Evolutionary conservation across 2,888 invertebrate species (phyloP), one percentile per base, ranked within the genome.

Genomic region (Eilema depressum): DNA sequence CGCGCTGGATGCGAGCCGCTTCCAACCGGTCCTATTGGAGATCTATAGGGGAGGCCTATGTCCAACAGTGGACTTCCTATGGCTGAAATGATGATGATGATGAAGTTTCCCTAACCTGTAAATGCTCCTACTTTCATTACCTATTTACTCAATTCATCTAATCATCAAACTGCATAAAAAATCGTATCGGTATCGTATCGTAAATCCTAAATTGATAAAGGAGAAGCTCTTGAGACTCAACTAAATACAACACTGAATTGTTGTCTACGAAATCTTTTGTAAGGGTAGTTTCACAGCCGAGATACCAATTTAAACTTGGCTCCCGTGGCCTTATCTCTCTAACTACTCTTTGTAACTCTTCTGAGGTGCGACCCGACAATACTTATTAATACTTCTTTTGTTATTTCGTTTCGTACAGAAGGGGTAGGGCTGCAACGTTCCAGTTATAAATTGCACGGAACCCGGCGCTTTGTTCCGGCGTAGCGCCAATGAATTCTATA

Each of bases 401-500:
- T 74, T 67, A 64, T 63, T 64, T 80, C 70, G 76, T 67, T 63
- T 57, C 68, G 64, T 28, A 56, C 56, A 28, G 68, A 66, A 71
- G 74, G 47, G 75, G 59, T 75, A 74, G 74, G 78, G 73, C 33
- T 75, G 63, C 66, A 71, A 53, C 68, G 56, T 63, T 37, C 63
- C 60, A 33, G 72, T 76, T 77, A 79, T 82, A 83, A 77, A 81
- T 76, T 74, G 78, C 76, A 71, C 63, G 69, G 71, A 72, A 71
- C 60, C 75, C 74, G 56, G 70, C 71, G 66, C 80, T 82, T 82
- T 82, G 83, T 83, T 78, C 63, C 63, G 64, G 66, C 53, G 70
- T 66, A 71, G 60, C 63, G 70, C 71, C 83, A 83, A 82, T 82
- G 82, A 83, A 82, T 82, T 79, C 78, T 78, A 82, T 78, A 82